Conservation (phyloP, 1,140 invertebrate genomes). For the Apis florea region DNA sequence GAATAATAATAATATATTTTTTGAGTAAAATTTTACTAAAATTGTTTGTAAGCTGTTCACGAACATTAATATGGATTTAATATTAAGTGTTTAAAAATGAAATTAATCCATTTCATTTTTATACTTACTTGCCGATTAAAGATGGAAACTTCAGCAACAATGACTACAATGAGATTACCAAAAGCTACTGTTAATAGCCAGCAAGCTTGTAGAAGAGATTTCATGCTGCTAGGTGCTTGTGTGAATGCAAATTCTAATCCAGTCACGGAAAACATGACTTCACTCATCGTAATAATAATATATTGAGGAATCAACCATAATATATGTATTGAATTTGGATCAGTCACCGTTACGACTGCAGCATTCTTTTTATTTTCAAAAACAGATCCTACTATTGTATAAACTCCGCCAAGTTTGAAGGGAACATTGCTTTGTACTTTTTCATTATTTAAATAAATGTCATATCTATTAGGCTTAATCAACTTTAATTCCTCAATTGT, state of each 20-base stretch:
- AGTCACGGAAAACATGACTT: slow-evolving; percentile 95
- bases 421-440: slow-evolving; percentile 65
- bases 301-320: slow-evolving; percentile 94
- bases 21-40: too few relatives aligned
- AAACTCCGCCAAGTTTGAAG: slow-evolving; percentile 82
- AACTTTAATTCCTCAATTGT: slow-evolving; percentile 61
- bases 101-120: neutral
- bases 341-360: slow-evolving; percentile 80
- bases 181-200: slow-evolving; percentile 95
- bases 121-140: slow-evolving; percentile 84
- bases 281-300: slow-evolving; percentile 89
- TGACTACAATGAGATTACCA: slow-evolving; percentile 94
- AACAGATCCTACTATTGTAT: slow-evolving; percentile 80
- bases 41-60: too few relatives aligned
- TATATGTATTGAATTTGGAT: slow-evolving; percentile 88
- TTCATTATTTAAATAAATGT: slow-evolving; percentile 71
- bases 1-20: too few relatives aligned
- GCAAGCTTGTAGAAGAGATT: slow-evolving; percentile 92
- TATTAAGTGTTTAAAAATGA: neutral
- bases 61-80: too few relatives aligned
- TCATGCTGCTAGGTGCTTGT: slow-evolving; percentile 95
- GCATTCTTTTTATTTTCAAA: slow-evolving; percentile 49
- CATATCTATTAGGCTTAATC: slow-evolving; percentile 71
- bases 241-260: slow-evolving; percentile 96
- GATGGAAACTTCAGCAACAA: slow-evolving; percentile 87